These are phyloP conservation scores for Chionodraco myersi DNA, from an alignment of 2,113 vertebrate species.

Conservation along the genomic window DNA sequence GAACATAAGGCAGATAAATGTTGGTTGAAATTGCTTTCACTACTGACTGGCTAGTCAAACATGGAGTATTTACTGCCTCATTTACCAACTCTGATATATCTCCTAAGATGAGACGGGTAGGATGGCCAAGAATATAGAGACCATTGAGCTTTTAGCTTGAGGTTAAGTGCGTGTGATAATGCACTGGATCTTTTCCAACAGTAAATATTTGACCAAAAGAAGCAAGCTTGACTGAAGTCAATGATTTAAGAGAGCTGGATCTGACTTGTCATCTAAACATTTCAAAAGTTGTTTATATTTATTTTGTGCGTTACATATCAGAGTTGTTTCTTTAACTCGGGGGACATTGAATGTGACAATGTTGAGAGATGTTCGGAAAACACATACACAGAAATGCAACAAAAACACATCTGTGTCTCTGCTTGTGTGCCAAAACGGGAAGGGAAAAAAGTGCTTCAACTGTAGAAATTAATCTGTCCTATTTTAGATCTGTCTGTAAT, in stretches of 20 bases:
- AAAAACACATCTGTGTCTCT: slow-evolving; percentile 36
- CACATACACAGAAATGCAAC: slow-evolving; percentile 34
- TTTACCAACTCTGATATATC: slow-evolving; percentile 30
- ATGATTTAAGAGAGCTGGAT: slow-evolving; percentile 16
- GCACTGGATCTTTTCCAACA: background rate
- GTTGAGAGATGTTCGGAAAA: slow-evolving; percentile 38
- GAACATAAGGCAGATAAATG: slow-evolving; percentile 12
- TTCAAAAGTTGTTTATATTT: slow-evolving; percentile 57
- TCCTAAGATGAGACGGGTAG: background rate
- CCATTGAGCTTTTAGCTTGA: background rate
- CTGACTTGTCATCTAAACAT: slow-evolving; percentile 41
- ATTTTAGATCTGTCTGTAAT: slow-evolving; percentile 64
- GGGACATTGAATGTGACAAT: slow-evolving; percentile 52
- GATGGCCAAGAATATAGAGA: too few species aligned
- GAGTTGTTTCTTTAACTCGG: slow-evolving; percentile 8
- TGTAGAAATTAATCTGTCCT: slow-evolving; percentile 69
- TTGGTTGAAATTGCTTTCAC: slow-evolving; percentile 9
- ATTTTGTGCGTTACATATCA: slow-evolving; percentile 37
- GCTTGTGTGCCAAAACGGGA: slow-evolving; percentile 13
- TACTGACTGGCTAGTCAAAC: slow-evolving; percentile 18
- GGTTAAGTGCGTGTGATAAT: background rate
- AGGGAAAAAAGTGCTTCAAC: slow-evolving; percentile 21
- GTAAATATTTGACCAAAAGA: slow-evolving; percentile 19
- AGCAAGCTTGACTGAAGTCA: slow-evolving; percentile 28
- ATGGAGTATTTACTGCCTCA: slow-evolving; percentile 37